Base-by-base conservation (phyloP, 2,113 vertebrate genomes). In the Sinocyclocheilus rhinocerous region DNA sequence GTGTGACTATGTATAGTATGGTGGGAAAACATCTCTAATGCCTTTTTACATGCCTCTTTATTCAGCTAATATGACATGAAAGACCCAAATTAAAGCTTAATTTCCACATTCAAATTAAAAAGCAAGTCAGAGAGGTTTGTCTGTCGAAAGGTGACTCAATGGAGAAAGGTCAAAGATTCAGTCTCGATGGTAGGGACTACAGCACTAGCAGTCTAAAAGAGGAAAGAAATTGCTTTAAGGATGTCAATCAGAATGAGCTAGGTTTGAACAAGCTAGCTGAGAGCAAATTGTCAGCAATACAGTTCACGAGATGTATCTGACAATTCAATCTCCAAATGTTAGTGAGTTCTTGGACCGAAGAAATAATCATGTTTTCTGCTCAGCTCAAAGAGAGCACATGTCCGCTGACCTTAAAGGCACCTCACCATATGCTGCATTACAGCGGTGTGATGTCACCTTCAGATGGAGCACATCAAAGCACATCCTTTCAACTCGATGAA, bases 91-190 rank as follows among this genome's bases (percentile, higher is more conserved):
- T 63, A 42, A 0, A 76, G 72, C 12, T 72, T 72, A 0, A 12
- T 42, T 48, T 50, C 57, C 39, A 65, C 15, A 48, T 48, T 65
- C 12, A 81, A 45, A 45, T 16, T 65, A 42, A 13, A 77, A 77
- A 75, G 80, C 75, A 50, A 39, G 48, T 61, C 61, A 48, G 24
- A 77, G 20, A 3, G 8, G 26, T 24, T 13, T 11, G 61, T 4
- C 0, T 26, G 26, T 29, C 20, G 11, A 61, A 16, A 72, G 59
- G 24, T 50, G 75, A 85, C 79, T 85, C 29, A 33, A 76, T 57
- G 59, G 83, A 85, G 22, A 85, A 78, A 80, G 75, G 59, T 65
- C 83, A 85, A 88, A 86, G 76, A 86, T 88, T 86, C 86, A 82
- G 65, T 84, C 70, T 77, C 63, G 61, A 84, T 63, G 80, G 33